These are phyloP conservation scores for Caenorhabditis sp. DNA, from an alignment of 2,888 invertebrate species.

Conservation along the genomic window DNA sequence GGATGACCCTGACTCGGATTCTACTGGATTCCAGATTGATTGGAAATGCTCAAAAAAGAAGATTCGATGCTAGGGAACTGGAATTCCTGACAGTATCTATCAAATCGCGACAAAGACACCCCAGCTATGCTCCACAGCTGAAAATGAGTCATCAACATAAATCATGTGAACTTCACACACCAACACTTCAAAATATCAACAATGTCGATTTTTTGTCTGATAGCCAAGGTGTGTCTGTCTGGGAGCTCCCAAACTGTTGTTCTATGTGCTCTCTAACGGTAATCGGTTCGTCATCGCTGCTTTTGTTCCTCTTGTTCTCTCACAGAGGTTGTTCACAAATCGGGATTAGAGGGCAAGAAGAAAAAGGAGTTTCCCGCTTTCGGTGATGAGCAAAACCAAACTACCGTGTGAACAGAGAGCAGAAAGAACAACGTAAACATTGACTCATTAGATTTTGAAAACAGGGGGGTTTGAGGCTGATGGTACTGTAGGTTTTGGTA, in stretches of 20 bases:
- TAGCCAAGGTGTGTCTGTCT: no score
- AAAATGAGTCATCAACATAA: no score
- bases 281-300: conserved; percentile 25
- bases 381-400: conserved; percentile 1
- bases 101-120: no score
- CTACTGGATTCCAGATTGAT: no score
- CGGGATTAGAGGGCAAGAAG: conserved; percentile 29
- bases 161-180: no score
- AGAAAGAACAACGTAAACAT: conserved; percentile 41
- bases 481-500: not conserved
- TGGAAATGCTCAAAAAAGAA: no score
- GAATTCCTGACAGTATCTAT: no score
- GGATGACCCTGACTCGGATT: no score
- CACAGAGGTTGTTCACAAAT: conserved; percentile 35
- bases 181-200: not conserved
- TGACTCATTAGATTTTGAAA: conserved; percentile 50
- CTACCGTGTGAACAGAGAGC: conserved; percentile 32
- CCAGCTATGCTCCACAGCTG: no score
- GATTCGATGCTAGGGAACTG: no score
- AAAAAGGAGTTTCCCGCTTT: conserved; percentile 12
- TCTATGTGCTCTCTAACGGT: conserved; percentile 28
- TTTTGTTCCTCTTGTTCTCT: not conserved
- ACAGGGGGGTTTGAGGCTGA: not conserved
- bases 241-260: not conserved
- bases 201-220: not conserved